Evolutionary conservation across 2,797 vertebrate species (phyloP).

Genomic region (Eidolon dupreanum): DNA sequence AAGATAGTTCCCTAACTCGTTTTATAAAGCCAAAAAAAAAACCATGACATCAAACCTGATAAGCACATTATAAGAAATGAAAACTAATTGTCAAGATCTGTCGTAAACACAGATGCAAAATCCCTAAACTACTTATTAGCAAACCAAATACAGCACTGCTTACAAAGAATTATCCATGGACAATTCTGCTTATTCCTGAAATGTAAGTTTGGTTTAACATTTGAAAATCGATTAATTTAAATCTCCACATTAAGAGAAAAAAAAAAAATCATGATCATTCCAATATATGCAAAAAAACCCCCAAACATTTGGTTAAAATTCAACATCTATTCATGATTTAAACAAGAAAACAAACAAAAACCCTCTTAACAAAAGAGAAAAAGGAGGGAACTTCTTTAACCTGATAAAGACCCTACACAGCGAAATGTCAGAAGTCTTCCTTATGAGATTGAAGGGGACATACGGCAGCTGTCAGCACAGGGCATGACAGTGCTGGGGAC

Average conservation of each 20-base stretch:
- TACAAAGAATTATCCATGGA: neutral
- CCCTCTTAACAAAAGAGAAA: neutral
- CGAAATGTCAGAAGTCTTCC: too few species aligned
- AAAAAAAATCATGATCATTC: neutral
- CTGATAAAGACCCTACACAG: neutral
- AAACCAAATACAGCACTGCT: neutral
- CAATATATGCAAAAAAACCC: neutral
- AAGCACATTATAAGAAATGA: neutral
- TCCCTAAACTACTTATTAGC: neutral
- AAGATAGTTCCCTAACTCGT: neutral
- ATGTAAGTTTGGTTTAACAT: neutral
- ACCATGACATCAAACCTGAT: neutral
- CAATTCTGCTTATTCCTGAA: neutral
- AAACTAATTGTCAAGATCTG: neutral
- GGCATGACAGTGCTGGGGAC: too few species aligned
- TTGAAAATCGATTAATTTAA: neutral
- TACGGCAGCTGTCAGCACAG: neutral
- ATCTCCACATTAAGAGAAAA: neutral
- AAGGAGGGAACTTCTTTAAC: neutral
- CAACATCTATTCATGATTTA: neutral
- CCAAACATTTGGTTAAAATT: neutral
- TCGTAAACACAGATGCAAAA: neutral
- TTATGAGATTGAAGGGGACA: neutral
- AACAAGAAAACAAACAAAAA: neutral
- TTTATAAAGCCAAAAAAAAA: neutral